These are phyloP conservation scores for Psittacula echo DNA, from an alignment of 2,797 vertebrate species.

Conservation along the genomic window DNA sequence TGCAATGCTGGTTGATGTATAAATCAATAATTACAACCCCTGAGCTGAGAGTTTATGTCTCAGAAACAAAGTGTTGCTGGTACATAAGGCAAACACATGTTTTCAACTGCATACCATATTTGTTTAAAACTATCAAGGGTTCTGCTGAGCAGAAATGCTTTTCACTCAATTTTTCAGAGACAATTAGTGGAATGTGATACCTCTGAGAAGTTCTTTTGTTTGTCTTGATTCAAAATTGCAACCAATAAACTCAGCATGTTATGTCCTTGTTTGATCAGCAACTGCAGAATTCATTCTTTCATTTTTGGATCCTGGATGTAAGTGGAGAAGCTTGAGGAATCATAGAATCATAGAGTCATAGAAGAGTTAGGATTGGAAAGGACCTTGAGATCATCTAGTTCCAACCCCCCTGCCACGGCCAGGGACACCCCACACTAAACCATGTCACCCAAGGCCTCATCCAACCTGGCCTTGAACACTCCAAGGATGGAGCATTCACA, in stretches of 20 bases:
- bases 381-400: too few species aligned
- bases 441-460: too few species aligned
- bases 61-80: background rate
- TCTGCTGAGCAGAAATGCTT: background rate
- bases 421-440: too few species aligned
- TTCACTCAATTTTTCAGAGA: background rate
- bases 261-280: background rate
- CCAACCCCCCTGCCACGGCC: too few species aligned
- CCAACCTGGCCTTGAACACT: too few species aligned
- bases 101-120: background rate
- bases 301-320: background rate
- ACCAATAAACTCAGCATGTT: background rate
- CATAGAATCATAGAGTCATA: too few species aligned
- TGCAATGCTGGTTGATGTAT: background rate
- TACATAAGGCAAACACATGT: background rate
- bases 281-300: background rate
- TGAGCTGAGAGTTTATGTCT: background rate
- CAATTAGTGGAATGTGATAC: background rate
- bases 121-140: background rate
- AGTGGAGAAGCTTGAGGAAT: background rate
- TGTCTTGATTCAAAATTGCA: background rate
- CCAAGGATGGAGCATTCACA: too few species aligned
- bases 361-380: too few species aligned
- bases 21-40: background rate
- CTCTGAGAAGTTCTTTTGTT: background rate